These are phyloP conservation scores for Anagrus nilaparvatae DNA, from an alignment of 1,140 invertebrate species.

Conservation along the genomic window DNA sequence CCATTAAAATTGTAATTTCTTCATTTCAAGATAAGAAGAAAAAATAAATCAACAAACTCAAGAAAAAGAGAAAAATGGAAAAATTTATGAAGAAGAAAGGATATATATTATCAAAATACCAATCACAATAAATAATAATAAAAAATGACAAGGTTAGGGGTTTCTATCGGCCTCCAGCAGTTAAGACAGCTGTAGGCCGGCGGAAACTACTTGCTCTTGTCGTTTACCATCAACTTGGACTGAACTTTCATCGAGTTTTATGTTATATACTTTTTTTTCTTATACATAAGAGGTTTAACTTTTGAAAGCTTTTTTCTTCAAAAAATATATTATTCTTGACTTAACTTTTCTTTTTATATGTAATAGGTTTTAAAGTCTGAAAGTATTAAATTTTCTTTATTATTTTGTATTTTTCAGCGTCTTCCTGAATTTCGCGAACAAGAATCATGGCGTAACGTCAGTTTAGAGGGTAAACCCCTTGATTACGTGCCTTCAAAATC, in stretches of 20 bases:
- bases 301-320: neutral
- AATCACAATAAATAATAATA: too few relatives aligned
- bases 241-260: conserved; percentile 13
- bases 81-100: too few relatives aligned
- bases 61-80: too few relatives aligned
- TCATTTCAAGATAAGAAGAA: too few relatives aligned
- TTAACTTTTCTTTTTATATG: too few relatives aligned
- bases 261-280: too few relatives aligned
- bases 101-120: too few relatives aligned
- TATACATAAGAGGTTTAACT: neutral
- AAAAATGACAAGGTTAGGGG: conserved; percentile 60
- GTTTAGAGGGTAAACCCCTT: conserved; percentile 34
- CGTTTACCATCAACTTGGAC: conserved; percentile 32
- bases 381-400: too few relatives aligned
- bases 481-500: conserved; percentile 38
- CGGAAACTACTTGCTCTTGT: conserved; percentile 77
- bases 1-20: too few relatives aligned
- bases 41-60: too few relatives aligned
- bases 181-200: conserved; percentile 72
- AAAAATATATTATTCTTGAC: too few relatives aligned
- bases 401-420: conserved; percentile 22
- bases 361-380: too few relatives aligned
- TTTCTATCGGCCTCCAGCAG: conserved; percentile 89
- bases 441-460: conserved; percentile 29
- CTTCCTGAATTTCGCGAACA: conserved; percentile 28